Evolutionary conservation across 2,888 invertebrate genomes (phyloP).

Genomic region (Spodoptera picta): DNA sequence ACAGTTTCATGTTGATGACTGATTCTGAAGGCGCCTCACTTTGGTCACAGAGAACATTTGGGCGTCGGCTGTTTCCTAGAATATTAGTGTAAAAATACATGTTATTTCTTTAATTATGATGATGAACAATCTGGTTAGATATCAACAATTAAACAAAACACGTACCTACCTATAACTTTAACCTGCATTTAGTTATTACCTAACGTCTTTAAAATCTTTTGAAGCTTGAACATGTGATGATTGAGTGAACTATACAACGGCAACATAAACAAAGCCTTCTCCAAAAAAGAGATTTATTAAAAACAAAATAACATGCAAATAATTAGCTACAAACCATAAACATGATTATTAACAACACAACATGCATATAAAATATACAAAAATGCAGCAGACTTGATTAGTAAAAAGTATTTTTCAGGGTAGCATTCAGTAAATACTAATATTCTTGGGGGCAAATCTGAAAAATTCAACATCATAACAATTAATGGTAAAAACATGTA

Average conservation of each 20-base stretch:
- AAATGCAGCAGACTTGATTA: slow-evolving; percentile 42
- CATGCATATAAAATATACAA: slow-evolving; percentile 51
- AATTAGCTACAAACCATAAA: slow-evolving; percentile 33
- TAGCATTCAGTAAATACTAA: slow-evolving; percentile 80
- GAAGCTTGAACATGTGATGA: slow-evolving; percentile 3
- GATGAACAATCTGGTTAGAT: slow-evolving; percentile 7
- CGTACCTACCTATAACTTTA: background rate
- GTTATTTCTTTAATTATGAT: slow-evolving; percentile 43
- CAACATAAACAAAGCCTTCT: slow-evolving; percentile 62
- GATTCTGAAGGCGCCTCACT: slow-evolving; percentile 71
- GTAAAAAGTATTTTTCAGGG: slow-evolving; percentile 42
- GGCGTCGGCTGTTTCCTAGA: slow-evolving; percentile 81
- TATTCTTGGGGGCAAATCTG: slow-evolving; percentile 88
- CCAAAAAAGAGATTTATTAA: slow-evolving; percentile 51
- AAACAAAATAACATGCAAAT: slow-evolving; percentile 47
- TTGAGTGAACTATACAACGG: slow-evolving; percentile 23
- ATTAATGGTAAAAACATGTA: slow-evolving; percentile 35
- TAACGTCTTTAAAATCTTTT: slow-evolving; percentile 7
- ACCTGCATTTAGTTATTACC: slow-evolving; percentile 11
- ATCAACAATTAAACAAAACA: slow-evolving; percentile 19
- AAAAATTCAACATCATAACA: slow-evolving; percentile 62
- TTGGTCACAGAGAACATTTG: slow-evolving; percentile 86
- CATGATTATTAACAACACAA: slow-evolving; percentile 43
- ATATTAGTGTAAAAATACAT: slow-evolving; percentile 73
- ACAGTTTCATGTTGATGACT: slow-evolving; percentile 63